phyloP scores from a whole-genome alignment of 2,113 vertebrate species.

The Thunnus maccoyii region DNA sequence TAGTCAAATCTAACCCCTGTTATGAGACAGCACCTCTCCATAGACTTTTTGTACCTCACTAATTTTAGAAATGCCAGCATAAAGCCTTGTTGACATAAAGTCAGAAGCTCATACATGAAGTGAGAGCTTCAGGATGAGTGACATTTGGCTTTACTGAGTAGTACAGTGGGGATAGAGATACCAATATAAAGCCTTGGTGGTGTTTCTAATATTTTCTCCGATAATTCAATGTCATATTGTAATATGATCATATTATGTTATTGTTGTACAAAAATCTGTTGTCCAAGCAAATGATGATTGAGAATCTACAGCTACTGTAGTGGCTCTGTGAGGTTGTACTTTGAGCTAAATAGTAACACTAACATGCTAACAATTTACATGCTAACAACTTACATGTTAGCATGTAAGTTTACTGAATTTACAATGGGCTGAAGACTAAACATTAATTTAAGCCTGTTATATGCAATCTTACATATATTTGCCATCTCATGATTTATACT shows the following conservation, averaged over 20 bases:
- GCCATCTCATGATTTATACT: too few relatives aligned
- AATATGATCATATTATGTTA: too few relatives aligned
- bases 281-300: too few relatives aligned
- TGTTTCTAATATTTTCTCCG: too few relatives aligned
- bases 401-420: too few relatives aligned
- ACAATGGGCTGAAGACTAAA: too few relatives aligned
- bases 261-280: too few relatives aligned
- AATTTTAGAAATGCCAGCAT: conserved; percentile 33
- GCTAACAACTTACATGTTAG: too few relatives aligned
- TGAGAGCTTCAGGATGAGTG: not conserved
- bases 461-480: too few relatives aligned
- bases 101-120: conserved; percentile 20
- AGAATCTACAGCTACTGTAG: not conserved
- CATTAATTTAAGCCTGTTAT: too few relatives aligned
- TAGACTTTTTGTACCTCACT: conserved; percentile 4
- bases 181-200: too few relatives aligned
- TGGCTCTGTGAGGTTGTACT: not conserved
- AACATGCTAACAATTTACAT: not conserved
- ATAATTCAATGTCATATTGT: too few relatives aligned
- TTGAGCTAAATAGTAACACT: not conserved
- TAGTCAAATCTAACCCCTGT: conserved; percentile 9
- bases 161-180: not conserved
- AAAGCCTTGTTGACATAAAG: conserved; percentile 32
- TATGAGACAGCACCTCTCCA: conserved; percentile 9
- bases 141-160: not conserved